Evolutionary conservation across 2,888 invertebrate species (phyloP), one percentile per base, ranked within the genome.

Genomic region (Nebria brevicollis): DNA sequence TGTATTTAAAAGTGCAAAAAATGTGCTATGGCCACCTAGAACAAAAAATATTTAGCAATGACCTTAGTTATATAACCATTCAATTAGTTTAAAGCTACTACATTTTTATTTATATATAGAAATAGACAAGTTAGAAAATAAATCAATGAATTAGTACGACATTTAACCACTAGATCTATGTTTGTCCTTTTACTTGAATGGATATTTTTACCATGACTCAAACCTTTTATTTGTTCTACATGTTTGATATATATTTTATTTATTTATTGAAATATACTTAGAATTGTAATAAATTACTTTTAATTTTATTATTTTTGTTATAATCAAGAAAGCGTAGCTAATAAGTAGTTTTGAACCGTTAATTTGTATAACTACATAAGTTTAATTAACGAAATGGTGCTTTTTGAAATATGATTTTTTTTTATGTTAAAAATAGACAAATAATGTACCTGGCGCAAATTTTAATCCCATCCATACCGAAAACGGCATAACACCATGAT

Each of bases 391-490:
- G 5, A 34, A 34, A 34, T 54, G 8, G 54, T 7, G 54, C 13
- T 8, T 54, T 54, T 8, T 8, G 2, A 3, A 54, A 0, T 13
- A 54, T 54, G 7, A n/a, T n/a, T 54, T 6, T 2, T 54, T 54
- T 54, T 13, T 1, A 2, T 11, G 4, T 54, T 1, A 54, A 54
- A 54, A 34, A 34, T 34, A 34, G 34, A 34, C 5, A 1, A 1
- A 34, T 34, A 34, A 1, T 34, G 89, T 88, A 96, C 96, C 96
- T 87, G 97, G 97, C 68, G 97, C 97, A 90, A 98, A 98, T 89
- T 97, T 97, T 87, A 98, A 92, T 72, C 98, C 98, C 93, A 97
- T 95, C 97, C 97, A 97, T 66, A 94, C 97, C 8, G 96, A 96
- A 89, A 97, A 93, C 4, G 98, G 98, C 98, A 98, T 98, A 84